phyloP scores from a whole-genome alignment of 2,113 vertebrate species.

The Jaculus jaculus region DNA sequence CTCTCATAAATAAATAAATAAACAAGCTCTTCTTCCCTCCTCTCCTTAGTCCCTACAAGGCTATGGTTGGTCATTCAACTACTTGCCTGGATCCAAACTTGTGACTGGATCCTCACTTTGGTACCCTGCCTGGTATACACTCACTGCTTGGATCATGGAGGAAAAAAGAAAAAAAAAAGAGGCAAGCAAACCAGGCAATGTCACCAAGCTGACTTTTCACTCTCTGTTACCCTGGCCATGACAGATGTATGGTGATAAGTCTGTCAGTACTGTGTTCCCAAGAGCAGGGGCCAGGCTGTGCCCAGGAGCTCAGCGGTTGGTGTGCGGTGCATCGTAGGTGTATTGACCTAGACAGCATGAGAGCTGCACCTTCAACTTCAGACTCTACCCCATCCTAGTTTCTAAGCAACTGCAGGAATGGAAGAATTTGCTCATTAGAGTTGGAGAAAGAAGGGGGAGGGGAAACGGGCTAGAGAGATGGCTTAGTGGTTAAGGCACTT shows the following conservation, averaged over 20 bases:
- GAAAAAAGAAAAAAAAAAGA: not conserved
- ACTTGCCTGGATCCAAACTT: not conserved
- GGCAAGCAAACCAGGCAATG: too few species aligned
- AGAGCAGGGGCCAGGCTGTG: not conserved
- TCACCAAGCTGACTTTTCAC: too few species aligned
- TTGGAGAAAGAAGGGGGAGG: not conserved
- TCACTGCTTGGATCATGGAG: not conserved
- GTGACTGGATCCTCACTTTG: not conserved
- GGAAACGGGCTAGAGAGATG: too few species aligned
- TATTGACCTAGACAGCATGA: not conserved
- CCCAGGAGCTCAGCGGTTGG: fast-evolving
- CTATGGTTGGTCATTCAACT: not conserved
- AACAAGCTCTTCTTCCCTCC: not conserved
- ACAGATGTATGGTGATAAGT: too few species aligned
- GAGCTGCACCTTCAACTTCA: not conserved
- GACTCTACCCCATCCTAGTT: not conserved
- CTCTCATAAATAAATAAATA: too few species aligned
- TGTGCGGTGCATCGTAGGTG: fast-evolving
- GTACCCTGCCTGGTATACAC: not conserved
- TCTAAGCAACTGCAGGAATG: not conserved
- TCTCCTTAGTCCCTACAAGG: fast-evolving
- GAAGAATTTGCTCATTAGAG: constrained; percentile 25
- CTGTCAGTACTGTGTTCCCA: fast-evolving
- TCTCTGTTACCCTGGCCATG: too few species aligned
- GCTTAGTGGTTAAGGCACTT: too few species aligned